phyloP scores from a whole-genome alignment of 2,888 invertebrate species.

The Sussaba pulchella region DNA sequence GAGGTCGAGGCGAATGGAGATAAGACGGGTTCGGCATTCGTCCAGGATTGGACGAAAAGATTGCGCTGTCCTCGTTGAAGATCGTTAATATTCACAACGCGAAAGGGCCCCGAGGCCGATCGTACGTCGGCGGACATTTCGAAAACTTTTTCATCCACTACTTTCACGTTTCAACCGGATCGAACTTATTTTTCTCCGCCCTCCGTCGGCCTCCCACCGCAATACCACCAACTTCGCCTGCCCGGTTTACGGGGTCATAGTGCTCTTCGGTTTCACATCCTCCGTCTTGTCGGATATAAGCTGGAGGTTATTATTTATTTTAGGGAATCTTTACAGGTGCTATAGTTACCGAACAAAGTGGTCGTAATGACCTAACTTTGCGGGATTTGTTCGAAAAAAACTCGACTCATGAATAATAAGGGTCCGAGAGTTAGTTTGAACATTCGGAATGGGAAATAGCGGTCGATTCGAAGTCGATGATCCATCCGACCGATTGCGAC shows the following conservation, averaged over 20 bases:
- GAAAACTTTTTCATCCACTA: constrained; percentile 63
- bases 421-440: no score
- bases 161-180: constrained; percentile 37
- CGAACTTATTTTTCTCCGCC: constrained; percentile 44
- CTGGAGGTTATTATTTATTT: not conserved
- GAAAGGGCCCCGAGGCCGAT: constrained; percentile 60
- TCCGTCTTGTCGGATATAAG: not conserved
- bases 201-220: not conserved
- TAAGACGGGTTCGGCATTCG: constrained; percentile 55
- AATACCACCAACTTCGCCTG: not conserved
- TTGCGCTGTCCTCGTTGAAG: constrained; percentile 44
- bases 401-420: no score
- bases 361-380: not conserved
- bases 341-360: not conserved
- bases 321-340: not conserved
- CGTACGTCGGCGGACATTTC: constrained; percentile 60
- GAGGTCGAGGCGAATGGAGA: constrained; percentile 19
- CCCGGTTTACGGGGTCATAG: not conserved
- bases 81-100: constrained; percentile 68
- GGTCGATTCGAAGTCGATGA: no score
- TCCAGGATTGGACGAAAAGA: constrained; percentile 51
- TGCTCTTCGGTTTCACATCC: not conserved
- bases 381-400: not conserved
- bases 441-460: no score
- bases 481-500: no score